These are phyloP conservation scores for Athene cunicularia DNA, from an alignment of 2,113 vertebrate genomes.

Conservation along the genomic window DNA sequence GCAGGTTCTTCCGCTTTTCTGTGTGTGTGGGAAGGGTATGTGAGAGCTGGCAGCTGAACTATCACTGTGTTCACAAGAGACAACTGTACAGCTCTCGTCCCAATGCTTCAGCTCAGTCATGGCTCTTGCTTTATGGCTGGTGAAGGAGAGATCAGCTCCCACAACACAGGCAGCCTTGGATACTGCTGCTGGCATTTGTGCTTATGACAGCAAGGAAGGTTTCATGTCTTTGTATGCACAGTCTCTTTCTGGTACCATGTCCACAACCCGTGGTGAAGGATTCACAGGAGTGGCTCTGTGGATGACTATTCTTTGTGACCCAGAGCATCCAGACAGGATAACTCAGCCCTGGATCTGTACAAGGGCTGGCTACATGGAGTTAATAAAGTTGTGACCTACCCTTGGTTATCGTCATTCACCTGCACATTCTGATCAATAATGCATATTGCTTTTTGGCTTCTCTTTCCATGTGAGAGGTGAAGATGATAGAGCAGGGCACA, in stretches of 20 bases:
- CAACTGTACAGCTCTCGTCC: background rate
- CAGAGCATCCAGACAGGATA: background rate
- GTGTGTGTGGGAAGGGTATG: background rate
- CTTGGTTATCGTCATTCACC: constrained; percentile 52
- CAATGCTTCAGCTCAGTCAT: background rate
- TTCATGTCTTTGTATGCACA: background rate
- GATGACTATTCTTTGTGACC: background rate
- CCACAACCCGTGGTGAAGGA: rapidly evolving
- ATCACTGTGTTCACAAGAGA: background rate
- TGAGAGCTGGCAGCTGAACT: background rate
- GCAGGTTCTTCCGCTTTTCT: constrained; percentile 9
- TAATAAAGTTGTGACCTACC: constrained; percentile 48
- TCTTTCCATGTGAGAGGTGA: constrained; percentile 12
- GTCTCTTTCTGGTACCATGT: background rate
- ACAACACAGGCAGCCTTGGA: background rate
- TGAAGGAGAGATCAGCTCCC: background rate
- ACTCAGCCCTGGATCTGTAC: background rate
- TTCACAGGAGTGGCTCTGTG: background rate
- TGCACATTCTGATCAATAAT: constrained; percentile 40
- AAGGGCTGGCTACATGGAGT: background rate
- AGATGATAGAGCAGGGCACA: background rate
- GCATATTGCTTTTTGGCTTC: constrained; percentile 46
- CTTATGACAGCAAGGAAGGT: background rate
- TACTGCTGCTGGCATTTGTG: background rate
- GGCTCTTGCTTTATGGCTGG: background rate